Base-by-base conservation (phyloP, 2,113 vertebrate species). In the Tragelaphus strepsiceros region DNA sequence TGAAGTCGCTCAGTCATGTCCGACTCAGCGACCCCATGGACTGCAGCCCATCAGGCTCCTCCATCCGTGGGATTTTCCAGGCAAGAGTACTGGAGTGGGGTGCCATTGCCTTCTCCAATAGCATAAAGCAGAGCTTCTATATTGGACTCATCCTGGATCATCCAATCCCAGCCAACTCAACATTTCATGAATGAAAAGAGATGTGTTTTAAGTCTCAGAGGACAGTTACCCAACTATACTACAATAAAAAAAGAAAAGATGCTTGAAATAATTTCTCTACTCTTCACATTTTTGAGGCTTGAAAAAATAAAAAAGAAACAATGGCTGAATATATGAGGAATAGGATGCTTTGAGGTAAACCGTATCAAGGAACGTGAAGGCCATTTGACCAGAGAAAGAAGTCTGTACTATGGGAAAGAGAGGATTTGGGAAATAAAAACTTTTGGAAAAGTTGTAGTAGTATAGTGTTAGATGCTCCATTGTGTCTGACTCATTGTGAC, bases 401-500 rank as follows among this genome's bases (percentile, higher is more conserved):
- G 14, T 11, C 19, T 12, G 6, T 3, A 46, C 13, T 30, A 3
- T 54, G 32, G 80, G 11, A 35, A 54, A 54, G 54, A 82, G 80
- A 82, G 80, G 51, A n/a, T 54, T 53, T 82, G 17, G 30, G 30
- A 82, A 54, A 53, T 21, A n/a, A 22, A n/a, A 54, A 32, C 16
- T 53, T 81, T 1, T 54, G 80, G 51, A 54, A n/a, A 82, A 53
- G 21, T 22, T 22, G 35, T 6, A 39, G 35, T 13, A 74, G 19
- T 22, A 0, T 71, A 71, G 35, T 39, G 67, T 74, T 39, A 74
- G n/a, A 22, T 2, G 1, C 67, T 74, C 67, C 5, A 22, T 22
- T 0, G 12, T 2, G 0, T 39, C 35, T 0, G 5, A 39, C 21
- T 74, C 35, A 13, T 24, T 74, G 35, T 39, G 67, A 74, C 5